A percentile compares a stretch with the other conserved stretches of the same genome.
Conservation (phyloP, 2,113 vertebrate species). For the Haplochromis vanheusdeni region DNA sequence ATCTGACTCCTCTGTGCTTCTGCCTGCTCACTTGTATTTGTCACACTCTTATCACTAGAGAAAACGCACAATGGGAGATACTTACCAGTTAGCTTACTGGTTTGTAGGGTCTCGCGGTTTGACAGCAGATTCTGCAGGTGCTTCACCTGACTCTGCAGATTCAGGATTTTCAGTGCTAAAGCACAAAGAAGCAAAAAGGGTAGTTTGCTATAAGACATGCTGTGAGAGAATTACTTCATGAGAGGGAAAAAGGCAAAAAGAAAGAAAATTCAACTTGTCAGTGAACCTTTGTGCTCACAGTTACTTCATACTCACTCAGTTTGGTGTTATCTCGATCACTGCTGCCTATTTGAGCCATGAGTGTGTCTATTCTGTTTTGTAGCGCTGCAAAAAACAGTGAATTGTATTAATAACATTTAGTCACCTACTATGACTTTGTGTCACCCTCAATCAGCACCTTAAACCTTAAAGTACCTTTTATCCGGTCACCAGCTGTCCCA, state of each 20-base stretch:
- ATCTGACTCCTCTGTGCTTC: neutral
- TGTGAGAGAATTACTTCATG: neutral
- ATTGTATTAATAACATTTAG: neutral
- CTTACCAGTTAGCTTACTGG: neutral
- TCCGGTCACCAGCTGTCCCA: neutral
- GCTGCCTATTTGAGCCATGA: neutral
- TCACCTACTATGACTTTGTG: neutral
- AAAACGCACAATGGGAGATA: neutral
- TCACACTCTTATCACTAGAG: neutral
- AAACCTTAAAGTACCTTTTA: neutral
- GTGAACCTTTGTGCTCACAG: neutral
- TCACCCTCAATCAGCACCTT: neutral
- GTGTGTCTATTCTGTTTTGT: neutral
- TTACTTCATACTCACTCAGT: slow-evolving; percentile 5
- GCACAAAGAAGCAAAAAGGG: neutral
- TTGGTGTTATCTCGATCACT: neutral
- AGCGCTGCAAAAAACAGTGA: neutral
- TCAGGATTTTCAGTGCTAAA: slow-evolving; percentile 7
- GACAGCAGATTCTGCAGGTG: neutral
- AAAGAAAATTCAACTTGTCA: neutral
- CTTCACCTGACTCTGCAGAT: slow-evolving; percentile 7
- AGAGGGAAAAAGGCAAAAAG: neutral
- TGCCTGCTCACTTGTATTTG: neutral
- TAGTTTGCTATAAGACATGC: neutral
- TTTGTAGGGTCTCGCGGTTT: neutral